Base-by-base conservation (phyloP, 1,140 invertebrate species). In the Zaprionus tsacasi region DNA sequence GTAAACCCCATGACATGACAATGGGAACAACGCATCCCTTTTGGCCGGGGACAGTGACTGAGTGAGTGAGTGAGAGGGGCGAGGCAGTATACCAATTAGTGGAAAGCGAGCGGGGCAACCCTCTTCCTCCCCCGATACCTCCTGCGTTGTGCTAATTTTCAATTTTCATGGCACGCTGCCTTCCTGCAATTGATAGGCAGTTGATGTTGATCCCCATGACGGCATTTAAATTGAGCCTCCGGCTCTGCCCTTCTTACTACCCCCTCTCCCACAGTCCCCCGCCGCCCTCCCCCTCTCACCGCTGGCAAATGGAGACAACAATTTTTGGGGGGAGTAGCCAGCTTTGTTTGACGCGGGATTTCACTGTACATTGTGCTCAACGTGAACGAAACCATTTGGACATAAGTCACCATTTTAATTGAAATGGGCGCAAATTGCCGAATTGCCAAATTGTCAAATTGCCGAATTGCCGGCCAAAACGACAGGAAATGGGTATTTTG, bases 381-480 rank as follows among this genome's bases (percentile, higher is more conserved):
- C 17, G 45, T 50, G 45, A 25, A 50, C 61, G 55, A 30, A 59
- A 33, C 64, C 45, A 76, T 79, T 75, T 85, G 79, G 55, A 87
- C 74, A 80, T 87, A 87, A 88, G 83, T 87, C 86, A 80, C 68
- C 68, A 71, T 79, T 82, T 88, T 82, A 87, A 87, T 87, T 88
- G 79, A 88, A 87, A 87, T 63, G 74, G 73, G 65, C 33, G 35
- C 38, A 40, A 7, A 61, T 43, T 60, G 45, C 45, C 45, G 5
- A 50, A 45, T 15, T 45, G 40, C 40, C 13, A 15, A 45, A 48
- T 48, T 17, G 43, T 7, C 15, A n/a, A 40, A 43, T 45, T 45
- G 40, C 36, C 25, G 40, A 13, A 59, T 45, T 43, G 45, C 15
- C 35, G 71, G n/a, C 58, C 63, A 71, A 74, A 77, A 63, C 81